A percentile compares a stretch with the other conserved stretches of the same genome.
These are phyloP conservation scores for Nettapus auritus DNA, from an alignment of 2,113 vertebrate species.

Conservation along the genomic window DNA sequence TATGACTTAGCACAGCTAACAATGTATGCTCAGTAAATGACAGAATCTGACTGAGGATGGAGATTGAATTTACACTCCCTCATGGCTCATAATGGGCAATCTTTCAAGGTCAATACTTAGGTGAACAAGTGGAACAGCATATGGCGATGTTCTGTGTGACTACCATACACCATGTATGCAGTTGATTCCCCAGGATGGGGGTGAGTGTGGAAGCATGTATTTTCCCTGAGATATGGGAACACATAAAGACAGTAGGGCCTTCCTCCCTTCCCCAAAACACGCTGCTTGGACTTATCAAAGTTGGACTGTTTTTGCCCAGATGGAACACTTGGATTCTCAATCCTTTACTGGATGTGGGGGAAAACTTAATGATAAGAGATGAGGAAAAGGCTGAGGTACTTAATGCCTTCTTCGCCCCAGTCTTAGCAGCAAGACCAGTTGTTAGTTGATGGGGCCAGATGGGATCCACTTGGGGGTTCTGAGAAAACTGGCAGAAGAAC, in stretches of 20 bases:
- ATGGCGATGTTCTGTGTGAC: conserved; percentile 47
- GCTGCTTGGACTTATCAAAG: not conserved
- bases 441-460: too few relatives aligned
- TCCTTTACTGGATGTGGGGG: too few relatives aligned
- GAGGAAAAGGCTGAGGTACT: too few relatives aligned
- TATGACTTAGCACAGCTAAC: conserved; percentile 42
- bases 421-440: too few relatives aligned
- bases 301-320: not conserved
- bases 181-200: not conserved
- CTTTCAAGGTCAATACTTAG: conserved; percentile 70
- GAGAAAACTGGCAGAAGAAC: too few relatives aligned
- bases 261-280: not conserved
- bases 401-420: too few relatives aligned
- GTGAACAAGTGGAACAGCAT: conserved; percentile 56
- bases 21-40: conserved; percentile 41
- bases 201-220: not conserved
- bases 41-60: conserved; percentile 58
- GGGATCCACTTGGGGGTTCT: too few relatives aligned
- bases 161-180: conserved; percentile 12
- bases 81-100: conserved; percentile 53
- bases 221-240: not conserved
- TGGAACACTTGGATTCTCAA: not conserved
- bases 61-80: conserved; percentile 72
- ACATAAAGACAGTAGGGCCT: not conserved
- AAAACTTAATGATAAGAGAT: too few relatives aligned